Evolutionary conservation across 2,113 vertebrate genomes (phyloP).

Genomic region (Sinocyclocheilus grahami): DNA sequence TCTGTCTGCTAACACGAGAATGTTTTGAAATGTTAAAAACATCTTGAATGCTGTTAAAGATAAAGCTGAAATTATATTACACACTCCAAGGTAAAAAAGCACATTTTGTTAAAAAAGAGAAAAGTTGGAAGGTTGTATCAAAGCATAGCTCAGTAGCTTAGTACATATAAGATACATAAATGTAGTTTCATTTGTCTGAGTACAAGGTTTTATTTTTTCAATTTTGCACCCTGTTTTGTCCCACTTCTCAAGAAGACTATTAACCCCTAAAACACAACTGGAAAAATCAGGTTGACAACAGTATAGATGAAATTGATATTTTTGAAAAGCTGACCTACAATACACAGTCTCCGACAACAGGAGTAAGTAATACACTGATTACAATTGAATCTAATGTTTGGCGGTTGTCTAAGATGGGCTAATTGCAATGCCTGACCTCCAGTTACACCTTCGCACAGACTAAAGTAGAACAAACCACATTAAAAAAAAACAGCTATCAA

Average conservation of each 20-base stretch:
- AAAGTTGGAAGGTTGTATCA: no score
- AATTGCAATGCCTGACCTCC: not conserved
- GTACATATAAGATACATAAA: no score
- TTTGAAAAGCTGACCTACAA: slow-evolving; percentile 5
- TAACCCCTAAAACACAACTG: not conserved
- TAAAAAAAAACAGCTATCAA: not conserved
- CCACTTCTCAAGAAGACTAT: not conserved
- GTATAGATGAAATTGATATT: not conserved
- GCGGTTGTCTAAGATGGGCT: not conserved
- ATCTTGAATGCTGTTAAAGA: no score
- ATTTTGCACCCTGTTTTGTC: no score
- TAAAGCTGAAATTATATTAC: no score
- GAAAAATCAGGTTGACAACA: not conserved
- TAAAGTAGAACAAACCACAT: not conserved
- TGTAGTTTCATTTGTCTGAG: no score
- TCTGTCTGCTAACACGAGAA: no score
- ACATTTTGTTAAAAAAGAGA: no score
- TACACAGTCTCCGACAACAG: slow-evolving; percentile 2
- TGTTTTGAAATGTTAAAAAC: no score
- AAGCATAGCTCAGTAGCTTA: no score
- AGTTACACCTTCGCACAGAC: not conserved
- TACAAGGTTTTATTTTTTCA: no score
- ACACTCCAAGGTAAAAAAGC: no score
- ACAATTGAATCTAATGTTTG: slow-evolving; percentile 21
- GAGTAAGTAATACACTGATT: slow-evolving; percentile 31